These are phyloP conservation scores for Bubo bubo DNA, from an alignment of 2,113 vertebrate genomes.

Conservation along the genomic window DNA sequence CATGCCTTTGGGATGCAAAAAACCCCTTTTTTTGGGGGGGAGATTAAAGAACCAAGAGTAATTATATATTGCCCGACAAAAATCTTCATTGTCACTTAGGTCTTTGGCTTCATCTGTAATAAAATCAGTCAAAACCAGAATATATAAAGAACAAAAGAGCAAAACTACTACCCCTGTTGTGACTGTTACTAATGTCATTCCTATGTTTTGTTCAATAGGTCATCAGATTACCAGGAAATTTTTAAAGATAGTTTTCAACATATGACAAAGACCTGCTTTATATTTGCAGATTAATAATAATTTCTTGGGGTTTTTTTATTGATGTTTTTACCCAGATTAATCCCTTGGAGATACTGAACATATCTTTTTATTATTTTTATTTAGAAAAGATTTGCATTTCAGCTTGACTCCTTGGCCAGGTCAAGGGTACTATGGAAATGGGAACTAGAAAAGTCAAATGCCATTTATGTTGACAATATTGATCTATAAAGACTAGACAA, in stretches of 20 bases:
- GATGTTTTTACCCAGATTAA: not conserved
- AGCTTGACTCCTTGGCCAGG: not conserved
- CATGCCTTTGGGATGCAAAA: not conserved
- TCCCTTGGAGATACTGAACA: not conserved
- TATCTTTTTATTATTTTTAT: not conserved
- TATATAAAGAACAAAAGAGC: not conserved
- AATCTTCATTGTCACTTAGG: not conserved
- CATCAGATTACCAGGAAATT: not conserved
- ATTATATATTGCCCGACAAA: not conserved
- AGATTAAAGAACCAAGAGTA: not conserved
- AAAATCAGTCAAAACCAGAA: not conserved
- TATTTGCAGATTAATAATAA: not conserved
- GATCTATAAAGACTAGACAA: not conserved
- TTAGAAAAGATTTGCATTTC: not conserved
- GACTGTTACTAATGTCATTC: not conserved
- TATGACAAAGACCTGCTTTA: not conserved
- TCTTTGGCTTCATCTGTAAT: not conserved
- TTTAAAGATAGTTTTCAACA: not conserved
- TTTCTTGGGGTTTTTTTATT: not conserved
- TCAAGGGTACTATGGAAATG: not conserved
- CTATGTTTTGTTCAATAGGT: not conserved
- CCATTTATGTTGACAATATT: not conserved
- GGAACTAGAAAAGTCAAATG: not conserved
- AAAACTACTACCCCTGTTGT: not conserved
- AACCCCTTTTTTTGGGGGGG: accelerated